These are phyloP conservation scores for Sepioteuthis lessoniana DNA, from an alignment of 2,888 invertebrate genomes.

Conservation along the genomic window DNA sequence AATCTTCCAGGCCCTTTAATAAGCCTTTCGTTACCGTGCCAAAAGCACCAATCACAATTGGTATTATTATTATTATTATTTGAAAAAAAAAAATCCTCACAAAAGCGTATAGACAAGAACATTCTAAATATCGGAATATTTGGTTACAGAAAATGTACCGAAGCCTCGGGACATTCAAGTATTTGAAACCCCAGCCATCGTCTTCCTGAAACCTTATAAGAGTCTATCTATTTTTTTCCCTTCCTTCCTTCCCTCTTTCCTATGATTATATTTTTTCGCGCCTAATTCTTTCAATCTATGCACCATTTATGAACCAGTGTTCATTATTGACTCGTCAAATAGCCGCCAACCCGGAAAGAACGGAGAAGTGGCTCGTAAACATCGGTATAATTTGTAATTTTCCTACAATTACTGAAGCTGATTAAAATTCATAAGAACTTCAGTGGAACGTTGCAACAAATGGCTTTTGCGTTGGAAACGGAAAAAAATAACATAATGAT, in stretches of 20 bases:
- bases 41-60: too few species aligned
- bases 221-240: background rate
- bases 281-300: background rate
- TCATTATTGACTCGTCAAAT: background rate
- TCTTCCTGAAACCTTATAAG: background rate
- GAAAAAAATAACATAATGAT: background rate
- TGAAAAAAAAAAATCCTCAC: too few species aligned
- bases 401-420: background rate
- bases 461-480: background rate
- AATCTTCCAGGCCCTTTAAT: too few species aligned
- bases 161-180: too few species aligned
- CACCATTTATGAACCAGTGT: background rate
- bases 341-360: background rate
- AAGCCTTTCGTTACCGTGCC: too few species aligned
- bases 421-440: background rate
- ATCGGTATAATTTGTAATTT: background rate
- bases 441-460: background rate
- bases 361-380: background rate
- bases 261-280: background rate
- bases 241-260: too few species aligned
- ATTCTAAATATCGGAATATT: too few species aligned
- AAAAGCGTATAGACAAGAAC: too few species aligned
- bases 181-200: background rate
- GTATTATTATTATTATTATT: too few species aligned
- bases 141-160: too few species aligned